phyloP scores from a whole-genome alignment of 2,113 vertebrate species.

The Melanostigma gelatinosum region DNA sequence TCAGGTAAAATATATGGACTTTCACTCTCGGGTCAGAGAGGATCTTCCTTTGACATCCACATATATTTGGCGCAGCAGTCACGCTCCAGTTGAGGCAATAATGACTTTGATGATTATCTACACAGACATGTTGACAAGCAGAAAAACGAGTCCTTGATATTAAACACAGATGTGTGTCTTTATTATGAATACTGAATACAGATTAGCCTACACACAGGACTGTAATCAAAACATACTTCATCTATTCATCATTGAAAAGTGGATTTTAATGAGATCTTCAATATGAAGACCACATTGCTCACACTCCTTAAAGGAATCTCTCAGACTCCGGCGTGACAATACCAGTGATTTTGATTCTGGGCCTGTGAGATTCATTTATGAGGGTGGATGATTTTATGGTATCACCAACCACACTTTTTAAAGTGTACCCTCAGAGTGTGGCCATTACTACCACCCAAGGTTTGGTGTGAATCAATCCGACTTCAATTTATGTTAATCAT shows the following conservation, averaged over 20 bases:
- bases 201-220: slow-evolving; percentile 69
- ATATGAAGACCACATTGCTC: slow-evolving; percentile 77
- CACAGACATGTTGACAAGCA: slow-evolving; percentile 4
- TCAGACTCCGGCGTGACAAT: slow-evolving; percentile 47
- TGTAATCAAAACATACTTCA: slow-evolving; percentile 70
- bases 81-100: slow-evolving; percentile 3
- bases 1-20: slow-evolving; percentile 23
- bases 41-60: neutral
- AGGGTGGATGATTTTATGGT: neutral
- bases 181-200: slow-evolving; percentile 81
- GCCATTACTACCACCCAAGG: neutral
- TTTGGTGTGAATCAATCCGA: neutral
- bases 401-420: neutral
- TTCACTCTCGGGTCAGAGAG: slow-evolving; percentile 15
- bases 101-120: slow-evolving; percentile 9
- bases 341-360: slow-evolving; percentile 51
- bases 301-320: slow-evolving; percentile 32
- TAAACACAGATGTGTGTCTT: slow-evolving; percentile 73
- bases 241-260: slow-evolving; percentile 69
- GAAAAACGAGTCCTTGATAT: slow-evolving; percentile 28
- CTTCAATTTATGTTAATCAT: neutral
- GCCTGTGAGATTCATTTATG: neutral
- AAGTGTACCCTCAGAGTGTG: neutral
- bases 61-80: neutral
- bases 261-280: slow-evolving; percentile 75